Evolutionary conservation across 64 coral and sea anemone species (phyloP).

Genomic region (Montipora efflorescens): DNA sequence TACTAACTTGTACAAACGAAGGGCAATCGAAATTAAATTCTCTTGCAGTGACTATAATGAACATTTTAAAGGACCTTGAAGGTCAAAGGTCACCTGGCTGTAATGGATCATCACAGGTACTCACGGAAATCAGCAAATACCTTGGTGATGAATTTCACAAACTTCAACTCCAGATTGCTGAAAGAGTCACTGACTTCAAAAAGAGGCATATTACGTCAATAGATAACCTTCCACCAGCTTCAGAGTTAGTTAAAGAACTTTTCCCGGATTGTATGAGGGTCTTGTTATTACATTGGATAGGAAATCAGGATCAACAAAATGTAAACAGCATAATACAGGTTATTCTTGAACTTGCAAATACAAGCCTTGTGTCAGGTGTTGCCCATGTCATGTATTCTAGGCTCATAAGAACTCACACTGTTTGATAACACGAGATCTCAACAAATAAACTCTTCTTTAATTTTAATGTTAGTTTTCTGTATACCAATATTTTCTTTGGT

Average conservation of each 20-base stretch:
- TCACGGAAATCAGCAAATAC: conserved; percentile 62
- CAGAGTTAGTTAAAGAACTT: conserved; percentile 74
- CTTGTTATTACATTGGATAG: conserved; percentile 82
- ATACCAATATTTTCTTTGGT: neutral
- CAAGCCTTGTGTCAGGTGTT: conserved; percentile 93
- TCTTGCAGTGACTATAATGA: conserved; percentile 9
- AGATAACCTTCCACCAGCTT: conserved; percentile 78
- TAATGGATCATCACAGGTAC: conserved; percentile 16
- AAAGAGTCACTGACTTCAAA: conserved; percentile 83
- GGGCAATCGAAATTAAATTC: neutral
- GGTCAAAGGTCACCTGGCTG: neutral
- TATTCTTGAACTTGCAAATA: conserved; percentile 89
- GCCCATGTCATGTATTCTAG: conserved; percentile 95
- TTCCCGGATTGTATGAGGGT: conserved; percentile 82
- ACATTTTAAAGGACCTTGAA: conserved; percentile 42
- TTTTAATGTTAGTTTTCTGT: neutral
- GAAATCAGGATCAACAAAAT: conserved; percentile 23
- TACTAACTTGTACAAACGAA: neutral
- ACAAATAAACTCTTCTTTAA: neutral
- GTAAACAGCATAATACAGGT: conserved; percentile 75
- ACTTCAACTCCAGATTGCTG: conserved; percentile 57
- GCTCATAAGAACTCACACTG: conserved; percentile 80
- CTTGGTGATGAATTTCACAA: conserved; percentile 79
- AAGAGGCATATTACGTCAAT: conserved; percentile 86
- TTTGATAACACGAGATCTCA: conserved; percentile 3